Evolutionary conservation across 2,113 vertebrate species (phyloP).

Genomic region (Eubucco bourcierii): DNA sequence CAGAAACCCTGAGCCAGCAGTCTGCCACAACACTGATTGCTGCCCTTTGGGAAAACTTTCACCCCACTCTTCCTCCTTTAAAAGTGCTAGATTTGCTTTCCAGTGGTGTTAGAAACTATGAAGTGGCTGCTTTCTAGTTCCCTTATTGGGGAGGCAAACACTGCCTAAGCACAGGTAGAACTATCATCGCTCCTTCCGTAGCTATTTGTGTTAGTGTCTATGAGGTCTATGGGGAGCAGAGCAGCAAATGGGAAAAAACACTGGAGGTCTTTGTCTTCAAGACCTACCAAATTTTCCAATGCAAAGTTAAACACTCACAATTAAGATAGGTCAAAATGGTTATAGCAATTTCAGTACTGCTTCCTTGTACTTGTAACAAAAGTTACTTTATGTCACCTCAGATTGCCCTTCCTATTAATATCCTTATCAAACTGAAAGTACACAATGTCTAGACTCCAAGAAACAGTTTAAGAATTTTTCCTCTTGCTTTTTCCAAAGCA

Average conservation of each 20-base stretch:
- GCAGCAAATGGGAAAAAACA: neutral
- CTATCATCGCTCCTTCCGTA: neutral
- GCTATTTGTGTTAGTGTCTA: neutral
- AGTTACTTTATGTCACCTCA: neutral
- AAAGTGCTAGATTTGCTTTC: slow-evolving; percentile 4
- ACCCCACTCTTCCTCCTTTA: neutral
- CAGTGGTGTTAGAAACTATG: neutral
- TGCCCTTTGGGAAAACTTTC: neutral
- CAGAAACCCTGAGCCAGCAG: neutral
- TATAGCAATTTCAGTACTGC: neutral
- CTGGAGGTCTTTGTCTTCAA: neutral
- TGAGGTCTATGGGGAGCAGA: neutral
- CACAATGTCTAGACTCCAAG: neutral
- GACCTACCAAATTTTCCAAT: neutral
- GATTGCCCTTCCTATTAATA: neutral
- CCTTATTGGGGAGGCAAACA: neutral
- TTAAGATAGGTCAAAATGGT: neutral
- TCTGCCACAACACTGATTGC: neutral
- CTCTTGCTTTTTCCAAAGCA: neutral
- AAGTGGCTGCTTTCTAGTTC: slow-evolving; percentile 4
- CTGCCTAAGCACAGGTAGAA: neutral
- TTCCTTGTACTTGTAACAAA: neutral
- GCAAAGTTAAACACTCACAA: neutral
- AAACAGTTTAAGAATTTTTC: neutral
- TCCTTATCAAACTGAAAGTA: neutral